phyloP scores from a whole-genome alignment of 92 coral and sea anemone species.

The Epizoanthus ramosus region DNA sequence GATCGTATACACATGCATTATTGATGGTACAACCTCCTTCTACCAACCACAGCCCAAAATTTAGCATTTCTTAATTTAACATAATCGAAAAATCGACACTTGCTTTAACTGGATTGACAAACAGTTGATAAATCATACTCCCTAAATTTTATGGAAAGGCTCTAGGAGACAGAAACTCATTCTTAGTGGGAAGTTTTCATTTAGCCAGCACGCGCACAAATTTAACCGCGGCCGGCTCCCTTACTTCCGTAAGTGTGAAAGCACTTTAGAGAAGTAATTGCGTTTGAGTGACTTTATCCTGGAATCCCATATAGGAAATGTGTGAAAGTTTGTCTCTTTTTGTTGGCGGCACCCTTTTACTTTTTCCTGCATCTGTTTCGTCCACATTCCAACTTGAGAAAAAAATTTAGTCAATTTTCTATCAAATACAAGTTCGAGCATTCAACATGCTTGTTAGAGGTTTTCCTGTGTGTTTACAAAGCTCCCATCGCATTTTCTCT shows the following conservation, averaged over 20 bases:
- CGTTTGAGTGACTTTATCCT: conserved; percentile 66
- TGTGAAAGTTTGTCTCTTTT: conserved; percentile 52
- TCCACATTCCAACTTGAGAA: conserved; percentile 30
- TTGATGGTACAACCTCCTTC: conserved; percentile 61
- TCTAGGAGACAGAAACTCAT: conserved; percentile 10
- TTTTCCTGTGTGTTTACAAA: conserved; percentile 38
- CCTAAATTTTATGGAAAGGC: conserved; percentile 37
- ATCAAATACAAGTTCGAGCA: conserved; percentile 2
- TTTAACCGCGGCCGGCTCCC: conserved; percentile 39
- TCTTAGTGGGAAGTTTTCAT: conserved; percentile 27
- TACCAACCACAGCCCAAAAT: conserved; percentile 75
- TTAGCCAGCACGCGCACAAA: conserved; percentile 36
- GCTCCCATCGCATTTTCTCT: conserved; percentile 29
- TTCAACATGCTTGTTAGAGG: conserved; percentile 38
- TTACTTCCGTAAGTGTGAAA: conserved; percentile 53
- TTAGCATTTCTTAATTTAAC: conserved; percentile 77
- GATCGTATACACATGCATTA: conserved; percentile 66
- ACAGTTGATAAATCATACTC: conserved; percentile 60
- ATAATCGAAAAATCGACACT: conserved; percentile 83
- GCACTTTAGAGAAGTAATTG: conserved; percentile 65
- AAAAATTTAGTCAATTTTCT: neutral
- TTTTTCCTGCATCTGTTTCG: conserved; percentile 33
- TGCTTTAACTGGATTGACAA: conserved; percentile 78
- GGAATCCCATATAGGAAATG: conserved; percentile 56
- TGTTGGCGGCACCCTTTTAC: conserved; percentile 55